Evolutionary conservation across 2,113 vertebrate species (phyloP), one percentile per base, ranked within the genome.

Genomic region (Toxotes chatareus): DNA sequence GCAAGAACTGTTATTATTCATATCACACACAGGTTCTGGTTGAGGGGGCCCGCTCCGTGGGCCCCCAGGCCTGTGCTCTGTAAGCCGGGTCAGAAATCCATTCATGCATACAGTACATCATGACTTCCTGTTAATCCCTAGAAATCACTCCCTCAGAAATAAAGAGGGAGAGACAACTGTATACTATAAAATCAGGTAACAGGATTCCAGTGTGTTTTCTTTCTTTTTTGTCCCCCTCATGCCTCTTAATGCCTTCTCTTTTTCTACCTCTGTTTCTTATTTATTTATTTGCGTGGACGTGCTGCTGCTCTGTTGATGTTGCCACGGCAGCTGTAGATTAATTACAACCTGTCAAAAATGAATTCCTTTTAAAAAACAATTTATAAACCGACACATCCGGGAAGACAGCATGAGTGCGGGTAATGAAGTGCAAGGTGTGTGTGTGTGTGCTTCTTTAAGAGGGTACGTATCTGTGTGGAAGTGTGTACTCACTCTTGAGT

Each of bases 311-410:
- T 76, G 38, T 31, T 56, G 34, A 68, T 2, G 38, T 42, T 5
- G 7, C 34, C 57, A 53, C 16, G 11, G 60, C 49, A 62, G 60
- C 40, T 63, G 53, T 7, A 49, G 42, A 79, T 61, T 71, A 79
- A 76, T 76, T 67, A 73, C 19, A 32, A 40, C 49, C 49, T 55
- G 76, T 70, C 76, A 77, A 63, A 67, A 36, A 68, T 16, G 31
- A 64, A 69, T 73, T 23, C 1, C 12, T 64, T 59, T 60, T 7
- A 63, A 65, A 9, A 60, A 51, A 47, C 7, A 8, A 31, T 27
- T 51, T 69, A 53, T 23, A 38, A 66, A 66, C 6, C 4, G 7
- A 84, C 49, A 65, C 46, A 53, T 73, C 19, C 42, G 1, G 46
- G 36, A 63, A 40, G 64, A 42, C 74, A 65, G 36, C 36, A 10